These are phyloP conservation scores for Hemitrygon akajei DNA, from an alignment of 2,797 vertebrate species.

Conservation along the genomic window DNA sequence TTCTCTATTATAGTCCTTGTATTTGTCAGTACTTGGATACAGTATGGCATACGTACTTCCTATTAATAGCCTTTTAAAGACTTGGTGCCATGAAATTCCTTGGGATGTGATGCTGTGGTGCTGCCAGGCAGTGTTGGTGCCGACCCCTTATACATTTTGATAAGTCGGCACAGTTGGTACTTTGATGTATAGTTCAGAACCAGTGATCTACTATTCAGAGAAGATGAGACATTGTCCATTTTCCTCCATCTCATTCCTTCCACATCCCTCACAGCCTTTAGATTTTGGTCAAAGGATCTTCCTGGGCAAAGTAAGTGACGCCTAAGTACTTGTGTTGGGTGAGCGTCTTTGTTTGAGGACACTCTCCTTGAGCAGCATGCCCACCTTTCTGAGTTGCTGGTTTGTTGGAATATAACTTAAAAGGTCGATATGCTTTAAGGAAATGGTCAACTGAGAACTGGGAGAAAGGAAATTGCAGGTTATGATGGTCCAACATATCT, in stretches of 20 bases:
- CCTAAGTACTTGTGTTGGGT: neutral
- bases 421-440: neutral
- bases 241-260: neutral
- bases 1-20: neutral
- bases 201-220: neutral
- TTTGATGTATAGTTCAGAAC: neutral
- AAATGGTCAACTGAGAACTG: neutral
- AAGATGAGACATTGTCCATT: neutral
- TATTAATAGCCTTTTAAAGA: conserved; percentile 9
- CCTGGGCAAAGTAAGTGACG: neutral
- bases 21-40: conserved; percentile 21
- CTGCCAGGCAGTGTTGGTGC: neutral
- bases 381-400: neutral
- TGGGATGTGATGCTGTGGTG: neutral
- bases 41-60: neutral
- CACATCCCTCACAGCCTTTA: neutral
- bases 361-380: neutral
- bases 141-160: no score
- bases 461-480: neutral
- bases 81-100: no score
- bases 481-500: neutral
- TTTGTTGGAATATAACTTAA: neutral
- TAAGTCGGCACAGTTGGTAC: neutral
- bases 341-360: neutral
- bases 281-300: neutral